Evolutionary conservation across 2,888 invertebrate genomes (phyloP).

Genomic region (Meloe dianella): DNA sequence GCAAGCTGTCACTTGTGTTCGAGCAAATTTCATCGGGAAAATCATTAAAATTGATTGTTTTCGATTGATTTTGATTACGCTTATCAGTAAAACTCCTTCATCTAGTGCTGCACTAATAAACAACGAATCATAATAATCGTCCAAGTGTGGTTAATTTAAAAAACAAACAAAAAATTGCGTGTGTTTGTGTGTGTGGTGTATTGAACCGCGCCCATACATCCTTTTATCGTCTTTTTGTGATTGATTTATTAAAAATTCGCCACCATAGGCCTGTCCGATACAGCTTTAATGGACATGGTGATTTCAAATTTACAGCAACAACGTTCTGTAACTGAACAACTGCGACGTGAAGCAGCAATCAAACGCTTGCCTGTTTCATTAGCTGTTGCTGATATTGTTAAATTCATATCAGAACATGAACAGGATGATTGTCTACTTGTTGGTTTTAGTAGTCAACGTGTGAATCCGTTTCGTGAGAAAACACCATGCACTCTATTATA

Average conservation of each 20-base stretch:
- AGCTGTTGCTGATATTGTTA: slow-evolving; percentile 91
- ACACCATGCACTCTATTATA: slow-evolving; percentile 86
- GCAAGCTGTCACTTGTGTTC: background rate
- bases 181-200: background rate
- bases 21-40: background rate
- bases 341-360: slow-evolving; percentile 88
- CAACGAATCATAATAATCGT: background rate
- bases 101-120: background rate
- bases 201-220: background rate
- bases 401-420: slow-evolving; percentile 88
- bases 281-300: slow-evolving; percentile 91
- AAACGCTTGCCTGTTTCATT: slow-evolving; percentile 86
- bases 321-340: slow-evolving; percentile 90
- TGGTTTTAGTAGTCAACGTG: slow-evolving; percentile 92
- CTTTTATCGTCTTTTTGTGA: background rate
- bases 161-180: background rate
- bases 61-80: background rate
- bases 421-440: slow-evolving; percentile 92
- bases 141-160: background rate
- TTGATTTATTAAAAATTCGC: slow-evolving; percentile 27
- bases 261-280: slow-evolving; percentile 89
- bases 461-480: slow-evolving; percentile 95
- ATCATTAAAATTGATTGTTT: background rate
- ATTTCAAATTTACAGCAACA: slow-evolving; percentile 94
- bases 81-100: too few relatives aligned